phyloP scores from a whole-genome alignment of 2,888 invertebrate species.

The Drosophila birchii region DNA sequence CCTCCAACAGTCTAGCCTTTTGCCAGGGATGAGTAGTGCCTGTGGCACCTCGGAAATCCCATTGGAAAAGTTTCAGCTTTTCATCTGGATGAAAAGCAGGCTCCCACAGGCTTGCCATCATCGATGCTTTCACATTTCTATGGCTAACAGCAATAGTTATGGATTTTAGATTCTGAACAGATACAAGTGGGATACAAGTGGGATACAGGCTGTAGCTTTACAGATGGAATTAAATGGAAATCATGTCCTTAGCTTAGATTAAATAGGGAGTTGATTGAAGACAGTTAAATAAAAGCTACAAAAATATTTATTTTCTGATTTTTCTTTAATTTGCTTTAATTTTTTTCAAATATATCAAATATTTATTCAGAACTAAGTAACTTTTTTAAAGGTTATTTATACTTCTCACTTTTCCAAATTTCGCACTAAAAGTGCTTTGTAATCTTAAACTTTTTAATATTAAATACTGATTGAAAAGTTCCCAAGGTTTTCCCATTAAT shows the following conservation, averaged over 20 bases:
- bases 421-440: neutral
- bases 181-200: neutral
- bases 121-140: constrained; percentile 3
- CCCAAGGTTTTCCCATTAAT: constrained; percentile 1
- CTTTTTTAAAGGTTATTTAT: too few relatives aligned
- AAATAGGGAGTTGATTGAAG: neutral
- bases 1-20: constrained; percentile 20
- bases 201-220: constrained; percentile 4
- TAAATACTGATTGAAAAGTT: neutral
- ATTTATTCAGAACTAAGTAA: neutral
- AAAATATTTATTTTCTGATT: neutral
- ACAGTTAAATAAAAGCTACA: neutral
- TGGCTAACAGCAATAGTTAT: constrained; percentile 17
- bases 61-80: constrained; percentile 14
- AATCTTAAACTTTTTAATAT: neutral
- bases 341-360: neutral
- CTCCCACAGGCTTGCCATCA: neutral
- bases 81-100: constrained; percentile 3
- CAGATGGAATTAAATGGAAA: constrained; percentile 21
- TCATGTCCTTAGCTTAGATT: neutral
- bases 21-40: neutral
- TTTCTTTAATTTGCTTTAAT: accelerated
- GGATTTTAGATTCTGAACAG: constrained; percentile 19
- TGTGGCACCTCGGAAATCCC: constrained; percentile 38
- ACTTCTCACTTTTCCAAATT: neutral